A percentile compares a stretch with the other conserved stretches of the same genome.
Conservation (phyloP, 2,888 invertebrate genomes). For the Drosophila austrosaltans region DNA sequence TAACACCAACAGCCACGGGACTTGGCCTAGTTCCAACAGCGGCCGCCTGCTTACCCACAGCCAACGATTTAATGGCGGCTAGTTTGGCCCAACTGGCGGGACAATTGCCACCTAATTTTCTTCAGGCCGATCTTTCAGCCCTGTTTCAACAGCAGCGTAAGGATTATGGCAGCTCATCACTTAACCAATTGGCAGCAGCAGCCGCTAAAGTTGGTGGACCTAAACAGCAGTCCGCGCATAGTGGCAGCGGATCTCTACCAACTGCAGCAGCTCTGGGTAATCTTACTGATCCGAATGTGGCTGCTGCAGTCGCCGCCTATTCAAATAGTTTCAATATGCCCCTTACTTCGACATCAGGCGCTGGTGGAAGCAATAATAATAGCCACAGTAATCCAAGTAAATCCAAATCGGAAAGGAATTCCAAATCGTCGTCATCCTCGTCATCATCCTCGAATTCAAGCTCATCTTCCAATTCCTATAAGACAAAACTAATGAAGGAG, state of each 20-base stretch:
- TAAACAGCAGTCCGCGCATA: conserved; percentile 49
- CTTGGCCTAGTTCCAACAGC: conserved; percentile 63
- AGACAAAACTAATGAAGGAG: conserved; percentile 83
- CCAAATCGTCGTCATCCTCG: conserved; percentile 78
- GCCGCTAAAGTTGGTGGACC: conserved; percentile 82
- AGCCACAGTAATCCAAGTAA: conserved; percentile 60
- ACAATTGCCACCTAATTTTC: conserved; percentile 82
- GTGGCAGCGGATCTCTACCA: conserved; percentile 20
- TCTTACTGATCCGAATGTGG: conserved; percentile 77
- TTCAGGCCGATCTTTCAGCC: conserved; percentile 81
- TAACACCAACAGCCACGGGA: conserved; percentile 76
- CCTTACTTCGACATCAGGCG: conserved; percentile 24
- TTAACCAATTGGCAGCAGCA: conserved; percentile 82
- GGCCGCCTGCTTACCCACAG: conserved; percentile 71
- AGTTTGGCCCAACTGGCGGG: conserved; percentile 82
- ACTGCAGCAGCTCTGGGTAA: conserved; percentile 63
- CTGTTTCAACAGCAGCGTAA: conserved; percentile 82
- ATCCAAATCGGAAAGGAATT: conserved; percentile 78
- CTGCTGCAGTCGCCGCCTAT: conserved; percentile 79
- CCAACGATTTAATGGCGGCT: conserved; percentile 83
- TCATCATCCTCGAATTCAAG: conserved; percentile 79
- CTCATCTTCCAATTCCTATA: conserved; percentile 81
- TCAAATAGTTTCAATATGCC: conserved; percentile 80
- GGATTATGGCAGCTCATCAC: conserved; percentile 81
- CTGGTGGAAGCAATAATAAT: conserved; percentile 35